phyloP scores from a whole-genome alignment of 2,113 vertebrate genomes.

The Sphyrna mokarran region DNA sequence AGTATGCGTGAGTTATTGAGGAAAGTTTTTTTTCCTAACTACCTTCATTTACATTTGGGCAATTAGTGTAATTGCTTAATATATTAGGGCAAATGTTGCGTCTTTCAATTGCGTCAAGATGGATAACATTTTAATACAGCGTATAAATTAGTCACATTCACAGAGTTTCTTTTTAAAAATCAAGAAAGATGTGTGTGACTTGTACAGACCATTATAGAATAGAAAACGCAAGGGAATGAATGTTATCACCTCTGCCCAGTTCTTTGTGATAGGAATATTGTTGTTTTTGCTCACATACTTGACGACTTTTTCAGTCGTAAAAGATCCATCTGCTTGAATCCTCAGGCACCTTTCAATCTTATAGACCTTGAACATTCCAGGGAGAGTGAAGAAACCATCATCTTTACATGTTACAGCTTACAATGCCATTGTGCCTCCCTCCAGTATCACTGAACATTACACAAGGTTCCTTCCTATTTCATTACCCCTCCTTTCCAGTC shows the following conservation, averaged over 20 bases:
- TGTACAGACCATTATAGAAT: neutral
- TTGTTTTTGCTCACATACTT: neutral
- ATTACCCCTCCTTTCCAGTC: neutral
- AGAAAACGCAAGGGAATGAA: neutral
- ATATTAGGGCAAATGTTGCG: neutral
- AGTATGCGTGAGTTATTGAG: neutral
- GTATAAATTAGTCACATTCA: neutral
- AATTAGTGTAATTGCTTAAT: conserved; percentile 32
- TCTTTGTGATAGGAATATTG: neutral
- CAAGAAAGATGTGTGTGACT: neutral
- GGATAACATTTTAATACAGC: conserved; percentile 18
- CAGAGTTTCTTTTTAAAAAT: neutral
- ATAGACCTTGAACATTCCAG: neutral
- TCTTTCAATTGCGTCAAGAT: neutral
- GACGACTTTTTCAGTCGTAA: neutral
- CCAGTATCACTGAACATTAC: neutral
- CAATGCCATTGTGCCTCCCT: conserved; percentile 3
- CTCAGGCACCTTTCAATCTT: neutral
- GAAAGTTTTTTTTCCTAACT: conserved; percentile 15
- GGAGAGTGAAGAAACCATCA: neutral
- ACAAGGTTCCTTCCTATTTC: neutral
- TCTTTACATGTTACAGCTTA: neutral
- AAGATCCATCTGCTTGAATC: neutral
- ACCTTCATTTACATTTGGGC: neutral
- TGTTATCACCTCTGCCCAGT: neutral